phyloP scores from a whole-genome alignment of 2,888 invertebrate species.

The Rugalucina vietnamica region DNA sequence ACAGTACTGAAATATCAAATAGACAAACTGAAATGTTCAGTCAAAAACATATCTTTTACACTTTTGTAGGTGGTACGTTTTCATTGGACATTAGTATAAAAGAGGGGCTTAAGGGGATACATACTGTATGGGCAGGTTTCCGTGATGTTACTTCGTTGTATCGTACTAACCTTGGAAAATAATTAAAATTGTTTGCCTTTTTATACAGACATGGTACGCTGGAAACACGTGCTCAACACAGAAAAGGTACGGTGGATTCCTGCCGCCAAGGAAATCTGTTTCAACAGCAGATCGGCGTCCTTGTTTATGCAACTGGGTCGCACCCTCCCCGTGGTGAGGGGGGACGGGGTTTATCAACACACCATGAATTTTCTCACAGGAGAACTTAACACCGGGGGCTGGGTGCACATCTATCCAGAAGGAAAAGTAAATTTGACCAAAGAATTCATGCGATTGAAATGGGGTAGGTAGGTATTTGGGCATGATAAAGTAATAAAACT shows the following conservation, averaged over 20 bases:
- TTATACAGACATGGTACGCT: conserved; percentile 86
- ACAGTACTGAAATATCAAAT: conserved; percentile 84
- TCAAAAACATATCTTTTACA: background rate
- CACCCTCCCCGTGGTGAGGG: conserved; percentile 96
- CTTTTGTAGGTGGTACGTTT: background rate
- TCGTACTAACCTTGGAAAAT: background rate
- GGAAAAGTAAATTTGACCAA: conserved; percentile 94
- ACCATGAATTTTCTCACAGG: conserved; percentile 97
- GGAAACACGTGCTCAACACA: conserved; percentile 43
- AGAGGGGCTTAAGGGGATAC: background rate
- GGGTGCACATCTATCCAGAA: conserved; percentile 98
- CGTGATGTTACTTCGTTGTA: background rate
- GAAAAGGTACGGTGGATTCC: conserved; percentile 93
- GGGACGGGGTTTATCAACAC: conserved; percentile 93
- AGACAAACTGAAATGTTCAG: background rate
- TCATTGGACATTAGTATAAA: background rate
- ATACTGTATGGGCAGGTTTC: too few relatives aligned
- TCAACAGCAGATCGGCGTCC: conserved; percentile 92
- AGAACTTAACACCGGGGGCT: conserved; percentile 92
- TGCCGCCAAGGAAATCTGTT: conserved; percentile 98
- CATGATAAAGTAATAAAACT: background rate
- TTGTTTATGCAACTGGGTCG: conserved; percentile 97
- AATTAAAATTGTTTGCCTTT: background rate
- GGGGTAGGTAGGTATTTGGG: conserved; percentile 86
- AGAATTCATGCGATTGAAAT: conserved; percentile 92